Percentiles rank a stretch among this genome's conserved stretches.
Conservation (phyloP, 2,888 invertebrate species). For the Bombyx huttoni region DNA sequence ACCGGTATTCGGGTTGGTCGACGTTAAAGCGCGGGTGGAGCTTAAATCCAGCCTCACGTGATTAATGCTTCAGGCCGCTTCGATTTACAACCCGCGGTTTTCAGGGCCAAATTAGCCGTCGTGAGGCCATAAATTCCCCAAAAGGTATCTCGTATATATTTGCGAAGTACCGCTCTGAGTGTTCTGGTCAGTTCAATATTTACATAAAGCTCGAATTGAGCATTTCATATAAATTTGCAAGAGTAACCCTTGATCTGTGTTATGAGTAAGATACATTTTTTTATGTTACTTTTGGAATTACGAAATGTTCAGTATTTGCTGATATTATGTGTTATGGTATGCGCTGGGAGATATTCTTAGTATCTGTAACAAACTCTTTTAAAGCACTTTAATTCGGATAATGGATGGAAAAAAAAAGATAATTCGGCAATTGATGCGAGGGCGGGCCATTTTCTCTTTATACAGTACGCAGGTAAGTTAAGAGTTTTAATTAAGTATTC, state of each 20-base stretch:
- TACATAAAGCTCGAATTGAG: not conserved
- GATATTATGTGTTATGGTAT: no score
- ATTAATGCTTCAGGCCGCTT: slow-evolving; percentile 33
- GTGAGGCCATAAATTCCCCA: slow-evolving; percentile 27
- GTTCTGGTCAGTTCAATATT: slow-evolving; percentile 2
- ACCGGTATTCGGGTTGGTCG: slow-evolving; percentile 19
- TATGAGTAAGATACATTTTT: not conserved
- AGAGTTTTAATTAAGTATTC: slow-evolving; percentile 44
- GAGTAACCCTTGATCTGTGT: not conserved
- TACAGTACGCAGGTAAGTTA: slow-evolving; percentile 37
- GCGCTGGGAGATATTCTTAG: no score
- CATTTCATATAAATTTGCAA: not conserved
- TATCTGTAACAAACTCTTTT: not conserved
- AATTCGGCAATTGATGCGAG: slow-evolving; percentile 26
- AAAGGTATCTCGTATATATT: slow-evolving; percentile 14
- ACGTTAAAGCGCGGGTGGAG: slow-evolving; percentile 17
- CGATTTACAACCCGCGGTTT: slow-evolving; percentile 41
- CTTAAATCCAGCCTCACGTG: slow-evolving; percentile 24
- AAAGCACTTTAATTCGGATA: no score
- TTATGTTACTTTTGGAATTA: not conserved
- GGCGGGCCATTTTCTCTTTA: slow-evolving; percentile 13
- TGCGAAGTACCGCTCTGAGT: not conserved
- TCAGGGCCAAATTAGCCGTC: slow-evolving; percentile 40
- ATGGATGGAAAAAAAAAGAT: slow-evolving; percentile 28
- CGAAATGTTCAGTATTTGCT: no score